Base-by-base conservation (phyloP, 2,797 vertebrate species). In the Remorina albescens region DNA sequence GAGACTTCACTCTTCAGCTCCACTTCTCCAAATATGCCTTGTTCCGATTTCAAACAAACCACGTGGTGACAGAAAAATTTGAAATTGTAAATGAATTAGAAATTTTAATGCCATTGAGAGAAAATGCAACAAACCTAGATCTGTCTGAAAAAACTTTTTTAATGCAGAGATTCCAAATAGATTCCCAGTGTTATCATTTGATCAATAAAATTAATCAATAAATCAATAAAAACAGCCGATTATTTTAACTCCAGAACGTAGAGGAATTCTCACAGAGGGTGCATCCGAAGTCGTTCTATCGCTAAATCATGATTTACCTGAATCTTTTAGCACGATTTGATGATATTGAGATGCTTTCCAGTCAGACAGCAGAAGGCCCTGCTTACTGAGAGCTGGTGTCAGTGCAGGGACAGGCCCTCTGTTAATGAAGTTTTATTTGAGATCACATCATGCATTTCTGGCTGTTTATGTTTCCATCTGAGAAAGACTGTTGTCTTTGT, bases 321-420 rank as follows among this genome's bases (percentile, higher is more conserved):
- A 76, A 41, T 2, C 50, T 53, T 72, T 67, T 42, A 25, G 57
- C 71, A 50, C 64, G 58, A 50, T 58, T 68, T 49, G 64, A 70
- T 74, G 74, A 59, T 60, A 25, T 63, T 55, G 69, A 11, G 53
- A 71, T 74, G 65, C 47, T 63, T 54, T 55, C 12, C 47, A 75
- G 72, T 36, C 65, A 71, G 60, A 59, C 26, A 57, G 67, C 79
- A 71, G 65, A 57, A 39, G 54, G 39, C 56, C 37, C 32, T n/a
- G 34, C 53, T 58, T 66, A 47, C 70, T 74, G 37, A n/a, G 55
- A 74, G 73, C 16, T n/a, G 63, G 30, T 30, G 56, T 44, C 50
- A 58, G 63, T 34, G 41, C 58, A 51, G 11, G 12, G 9, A 50
- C n/a, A 49, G 4, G n/a, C 13, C 10, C 26, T 56, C 25, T 62